Evolutionary conservation across 2,113 vertebrate genomes (phyloP).

Genomic region (Sapayoa aenigma): DNA sequence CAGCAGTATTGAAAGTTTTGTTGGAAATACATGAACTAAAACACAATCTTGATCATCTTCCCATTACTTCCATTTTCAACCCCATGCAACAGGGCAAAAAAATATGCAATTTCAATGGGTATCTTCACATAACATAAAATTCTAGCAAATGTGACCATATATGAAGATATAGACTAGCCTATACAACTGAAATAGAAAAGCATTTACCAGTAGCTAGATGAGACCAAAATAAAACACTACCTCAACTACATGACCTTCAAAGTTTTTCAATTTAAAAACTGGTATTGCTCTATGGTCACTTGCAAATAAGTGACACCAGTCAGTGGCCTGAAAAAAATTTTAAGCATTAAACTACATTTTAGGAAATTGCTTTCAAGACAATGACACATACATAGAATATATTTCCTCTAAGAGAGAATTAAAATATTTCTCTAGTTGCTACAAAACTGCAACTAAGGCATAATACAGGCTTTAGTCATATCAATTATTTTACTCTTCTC

Average conservation of each 20-base stretch:
- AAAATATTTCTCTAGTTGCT: neutral
- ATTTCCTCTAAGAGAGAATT: neutral
- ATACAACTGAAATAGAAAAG: neutral
- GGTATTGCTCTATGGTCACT: neutral
- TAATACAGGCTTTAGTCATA: neutral
- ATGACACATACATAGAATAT: neutral
- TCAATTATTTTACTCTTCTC: neutral
- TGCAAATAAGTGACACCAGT: neutral
- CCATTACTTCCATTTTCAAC: neutral
- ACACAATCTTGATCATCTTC: neutral
- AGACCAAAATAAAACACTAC: neutral
- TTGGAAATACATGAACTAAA: neutral
- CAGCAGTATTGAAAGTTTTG: neutral
- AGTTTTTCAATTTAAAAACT: neutral
- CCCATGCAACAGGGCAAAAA: neutral
- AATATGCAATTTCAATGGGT: neutral
- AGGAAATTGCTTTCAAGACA: neutral
- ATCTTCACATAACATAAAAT: neutral
- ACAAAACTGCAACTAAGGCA: neutral
- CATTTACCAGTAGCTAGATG: neutral
- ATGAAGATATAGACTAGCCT: neutral
- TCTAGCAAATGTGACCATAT: neutral
- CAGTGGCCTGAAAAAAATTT: neutral
- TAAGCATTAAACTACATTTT: neutral
- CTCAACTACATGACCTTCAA: neutral